Conservation (phyloP, 2,888 invertebrate genomes). For the Mesopsocus fuscifrons region DNA sequence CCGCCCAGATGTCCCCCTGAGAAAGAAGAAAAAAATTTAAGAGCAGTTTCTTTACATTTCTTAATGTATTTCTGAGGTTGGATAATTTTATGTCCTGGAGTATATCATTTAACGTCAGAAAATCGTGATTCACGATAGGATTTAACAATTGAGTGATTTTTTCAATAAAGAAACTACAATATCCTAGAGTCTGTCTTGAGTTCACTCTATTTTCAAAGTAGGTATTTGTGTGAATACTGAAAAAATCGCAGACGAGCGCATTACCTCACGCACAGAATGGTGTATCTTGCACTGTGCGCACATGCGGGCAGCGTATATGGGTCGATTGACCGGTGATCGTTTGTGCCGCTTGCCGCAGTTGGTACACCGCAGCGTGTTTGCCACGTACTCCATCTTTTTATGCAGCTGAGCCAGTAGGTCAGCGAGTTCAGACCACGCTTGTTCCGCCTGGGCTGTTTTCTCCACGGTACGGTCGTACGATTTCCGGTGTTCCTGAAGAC, state of each 20-base stretch:
- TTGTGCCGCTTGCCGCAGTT: constrained; percentile 83
- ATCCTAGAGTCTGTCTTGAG: no score
- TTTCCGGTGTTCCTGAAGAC: constrained; percentile 44
- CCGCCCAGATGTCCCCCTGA: constrained; percentile 92
- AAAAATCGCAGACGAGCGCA: no score
- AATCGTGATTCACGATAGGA: no score
- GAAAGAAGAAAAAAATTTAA: constrained; percentile 15
- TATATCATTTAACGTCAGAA: no score
- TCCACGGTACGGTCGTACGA: constrained; percentile 53
- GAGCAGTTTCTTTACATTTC: constrained; percentile 10
- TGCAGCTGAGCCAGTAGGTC: constrained; percentile 73
- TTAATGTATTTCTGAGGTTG: no score
- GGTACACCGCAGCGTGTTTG: constrained; percentile 86
- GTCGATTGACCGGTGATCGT: constrained; percentile 65
- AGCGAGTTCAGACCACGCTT: constrained; percentile 75
- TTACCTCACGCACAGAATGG: constrained; percentile 79
- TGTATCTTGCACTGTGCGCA: constrained; percentile 78
- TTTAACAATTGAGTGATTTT: no score
- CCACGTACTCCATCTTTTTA: constrained; percentile 86
- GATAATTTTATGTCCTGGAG: not conserved
- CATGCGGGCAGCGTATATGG: constrained; percentile 79
- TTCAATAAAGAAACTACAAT: no score
- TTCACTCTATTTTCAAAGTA: no score
- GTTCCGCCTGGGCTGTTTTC: constrained; percentile 63
- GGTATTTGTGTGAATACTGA: no score